phyloP scores from a whole-genome alignment of 2,888 invertebrate genomes.

The Lycia hirtaria region DNA sequence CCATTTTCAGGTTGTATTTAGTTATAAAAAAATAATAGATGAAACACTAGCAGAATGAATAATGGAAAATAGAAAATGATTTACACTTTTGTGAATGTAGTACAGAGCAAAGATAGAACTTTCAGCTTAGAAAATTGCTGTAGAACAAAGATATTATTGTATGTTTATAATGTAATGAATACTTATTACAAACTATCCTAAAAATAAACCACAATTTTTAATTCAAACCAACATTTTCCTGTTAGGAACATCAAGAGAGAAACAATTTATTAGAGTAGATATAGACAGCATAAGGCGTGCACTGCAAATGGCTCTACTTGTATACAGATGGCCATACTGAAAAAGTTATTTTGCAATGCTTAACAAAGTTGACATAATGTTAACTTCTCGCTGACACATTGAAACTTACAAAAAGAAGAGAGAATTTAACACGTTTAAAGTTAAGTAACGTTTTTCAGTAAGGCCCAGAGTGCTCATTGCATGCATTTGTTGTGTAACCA shows the following conservation, averaged over 20 bases:
- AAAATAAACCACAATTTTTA: constrained; percentile 12
- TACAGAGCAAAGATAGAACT: constrained; percentile 60
- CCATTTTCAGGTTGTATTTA: constrained; percentile 10
- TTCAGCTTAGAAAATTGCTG: constrained; percentile 72
- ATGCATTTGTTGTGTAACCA: too few relatives aligned
- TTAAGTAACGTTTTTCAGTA: too few relatives aligned
- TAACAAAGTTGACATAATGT: too few relatives aligned
- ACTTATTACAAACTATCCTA: constrained; percentile 47
- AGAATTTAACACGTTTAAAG: too few relatives aligned
- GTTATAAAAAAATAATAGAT: constrained; percentile 4
- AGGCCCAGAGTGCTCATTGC: too few relatives aligned
- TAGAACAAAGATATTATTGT: constrained; percentile 71
- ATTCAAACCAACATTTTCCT: constrained; percentile 12
- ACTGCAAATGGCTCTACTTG: too few relatives aligned
- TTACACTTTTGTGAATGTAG: constrained; percentile 24
- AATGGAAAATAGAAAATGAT: constrained; percentile 41
- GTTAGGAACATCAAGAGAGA: background rate
- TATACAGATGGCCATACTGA: too few relatives aligned
- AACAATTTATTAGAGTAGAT: constrained; percentile 6
- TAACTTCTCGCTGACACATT: too few relatives aligned
- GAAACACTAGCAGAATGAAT: constrained; percentile 18
- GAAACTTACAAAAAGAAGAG: too few relatives aligned
- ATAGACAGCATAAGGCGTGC: too few relatives aligned
- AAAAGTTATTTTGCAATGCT: too few relatives aligned
- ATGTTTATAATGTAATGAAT: constrained; percentile 77